phyloP scores from a whole-genome alignment of 2,888 invertebrate species.

The Cotesia congregata region DNA sequence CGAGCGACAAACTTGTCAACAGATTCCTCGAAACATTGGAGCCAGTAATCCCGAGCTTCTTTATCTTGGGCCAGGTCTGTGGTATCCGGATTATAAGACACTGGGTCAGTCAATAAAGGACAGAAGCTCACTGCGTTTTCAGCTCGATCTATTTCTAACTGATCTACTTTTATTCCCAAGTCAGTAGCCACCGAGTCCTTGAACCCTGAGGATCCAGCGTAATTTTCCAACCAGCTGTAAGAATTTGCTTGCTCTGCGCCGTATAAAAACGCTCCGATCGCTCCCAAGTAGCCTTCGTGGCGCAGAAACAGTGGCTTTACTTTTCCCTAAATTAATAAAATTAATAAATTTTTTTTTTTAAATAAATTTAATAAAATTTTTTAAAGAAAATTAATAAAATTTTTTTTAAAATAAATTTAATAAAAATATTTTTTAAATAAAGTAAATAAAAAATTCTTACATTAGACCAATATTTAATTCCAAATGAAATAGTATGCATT shows the following conservation, averaged over 20 bases:
- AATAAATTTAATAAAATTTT: conserved; percentile 10
- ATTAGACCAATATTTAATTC: conserved; percentile 79
- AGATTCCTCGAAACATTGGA: conserved; percentile 89
- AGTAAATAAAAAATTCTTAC: conserved; percentile 52
- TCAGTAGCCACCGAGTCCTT: conserved; percentile 70
- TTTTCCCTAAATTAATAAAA: conserved; percentile 67
- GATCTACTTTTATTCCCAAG: conserved; percentile 66
- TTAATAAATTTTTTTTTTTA: conserved; percentile 8
- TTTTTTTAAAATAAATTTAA: background rate
- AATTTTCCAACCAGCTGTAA: conserved; percentile 79
- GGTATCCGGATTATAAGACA: conserved; percentile 90
- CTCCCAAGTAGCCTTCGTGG: conserved; percentile 80
- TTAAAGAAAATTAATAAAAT: conserved; percentile 14
- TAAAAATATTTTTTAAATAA: no score
- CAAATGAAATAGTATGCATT: conserved; percentile 79
- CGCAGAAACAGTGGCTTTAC: conserved; percentile 78
- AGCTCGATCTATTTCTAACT: conserved; percentile 69
- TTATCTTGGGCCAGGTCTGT: conserved; percentile 88
- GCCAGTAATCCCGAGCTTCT: conserved; percentile 91
- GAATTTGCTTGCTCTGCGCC: conserved; percentile 76
- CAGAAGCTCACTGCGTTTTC: conserved; percentile 76
- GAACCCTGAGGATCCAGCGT: conserved; percentile 77
- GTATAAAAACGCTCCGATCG: conserved; percentile 79
- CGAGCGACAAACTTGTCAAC: conserved; percentile 87
- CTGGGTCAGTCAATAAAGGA: conserved; percentile 83